A percentile compares a stretch with the other conserved stretches of the same genome.
Conservation (phyloP, 2,797 vertebrate species). For the Alexandromys oeconomus region DNA sequence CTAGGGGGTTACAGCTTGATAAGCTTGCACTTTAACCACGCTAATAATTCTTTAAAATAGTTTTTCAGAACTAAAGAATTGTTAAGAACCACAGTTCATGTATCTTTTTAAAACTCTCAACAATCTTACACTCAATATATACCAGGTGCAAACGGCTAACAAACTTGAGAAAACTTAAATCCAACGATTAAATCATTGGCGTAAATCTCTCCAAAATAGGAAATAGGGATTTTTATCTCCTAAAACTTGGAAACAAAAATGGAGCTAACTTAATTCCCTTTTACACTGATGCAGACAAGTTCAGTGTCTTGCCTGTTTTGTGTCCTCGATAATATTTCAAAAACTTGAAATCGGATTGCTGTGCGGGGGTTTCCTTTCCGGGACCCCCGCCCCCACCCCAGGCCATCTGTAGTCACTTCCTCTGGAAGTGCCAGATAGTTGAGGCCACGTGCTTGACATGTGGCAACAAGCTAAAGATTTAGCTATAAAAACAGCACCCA, state of each 20-base stretch:
- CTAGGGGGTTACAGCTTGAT: not conserved
- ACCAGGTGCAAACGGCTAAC: not conserved
- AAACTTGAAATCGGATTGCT: not conserved
- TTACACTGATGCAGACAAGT: not conserved
- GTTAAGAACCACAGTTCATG: not conserved
- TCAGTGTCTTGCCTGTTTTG: not conserved
- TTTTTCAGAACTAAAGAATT: not conserved
- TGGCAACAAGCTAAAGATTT: constrained; percentile 77
- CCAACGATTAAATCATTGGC: not conserved
- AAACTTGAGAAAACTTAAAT: not conserved
- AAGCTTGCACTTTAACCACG: not conserved
- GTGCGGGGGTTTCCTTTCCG: not conserved
- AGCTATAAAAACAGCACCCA: constrained; percentile 59
- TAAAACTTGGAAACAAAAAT: not conserved
- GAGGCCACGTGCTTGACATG: constrained; percentile 64
- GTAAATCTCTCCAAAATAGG: not conserved
- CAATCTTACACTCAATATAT: not conserved
- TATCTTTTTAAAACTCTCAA: constrained; percentile 17
- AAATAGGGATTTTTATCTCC: not conserved
- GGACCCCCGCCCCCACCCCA: constrained; percentile 13
- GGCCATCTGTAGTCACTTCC: constrained; percentile 82
- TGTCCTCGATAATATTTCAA: not conserved
- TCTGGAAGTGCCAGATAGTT: constrained; percentile 37
- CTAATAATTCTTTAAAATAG: not conserved
- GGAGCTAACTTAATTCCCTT: not conserved